phyloP scores from a whole-genome alignment of 2,888 invertebrate species.

The Ametastegia equiseti region DNA sequence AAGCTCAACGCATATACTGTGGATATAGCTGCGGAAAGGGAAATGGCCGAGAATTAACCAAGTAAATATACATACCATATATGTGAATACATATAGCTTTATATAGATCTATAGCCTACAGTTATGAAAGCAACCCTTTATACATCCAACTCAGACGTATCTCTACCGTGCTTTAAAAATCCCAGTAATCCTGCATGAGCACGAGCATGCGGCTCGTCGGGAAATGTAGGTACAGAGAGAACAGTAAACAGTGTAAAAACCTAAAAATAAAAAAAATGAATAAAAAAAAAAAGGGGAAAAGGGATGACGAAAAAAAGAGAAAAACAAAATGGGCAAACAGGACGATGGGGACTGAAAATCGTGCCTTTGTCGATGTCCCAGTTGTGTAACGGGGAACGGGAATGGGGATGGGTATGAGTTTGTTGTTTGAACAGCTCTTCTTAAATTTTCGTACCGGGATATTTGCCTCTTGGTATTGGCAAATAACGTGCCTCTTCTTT shows the following conservation, averaged over 20 bases:
- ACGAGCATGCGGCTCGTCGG: neutral
- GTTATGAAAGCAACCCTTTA: neutral
- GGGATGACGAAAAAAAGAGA: neutral
- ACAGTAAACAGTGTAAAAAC: neutral
- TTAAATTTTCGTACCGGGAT: conserved; percentile 11
- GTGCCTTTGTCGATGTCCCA: neutral
- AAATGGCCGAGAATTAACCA: neutral
- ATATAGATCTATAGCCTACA: too few species aligned
- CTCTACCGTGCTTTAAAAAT: neutral
- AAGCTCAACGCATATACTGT: neutral
- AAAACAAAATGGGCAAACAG: neutral
- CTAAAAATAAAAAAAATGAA: neutral
- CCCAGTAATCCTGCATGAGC: neutral
- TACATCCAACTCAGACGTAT: neutral
- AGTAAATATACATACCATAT: neutral
- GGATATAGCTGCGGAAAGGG: neutral
- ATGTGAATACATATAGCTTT: too few species aligned
- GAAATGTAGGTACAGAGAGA: neutral
- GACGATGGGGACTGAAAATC: neutral
- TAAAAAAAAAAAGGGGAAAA: neutral
- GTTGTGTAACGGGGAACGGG: neutral
- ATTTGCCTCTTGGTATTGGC: neutral
- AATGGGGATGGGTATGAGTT: neutral
- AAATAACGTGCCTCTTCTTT: neutral
- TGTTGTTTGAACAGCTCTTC: conserved; percentile 28